phyloP scores from a whole-genome alignment of 2,797 vertebrate genomes.

The Catharus ustulatus region DNA sequence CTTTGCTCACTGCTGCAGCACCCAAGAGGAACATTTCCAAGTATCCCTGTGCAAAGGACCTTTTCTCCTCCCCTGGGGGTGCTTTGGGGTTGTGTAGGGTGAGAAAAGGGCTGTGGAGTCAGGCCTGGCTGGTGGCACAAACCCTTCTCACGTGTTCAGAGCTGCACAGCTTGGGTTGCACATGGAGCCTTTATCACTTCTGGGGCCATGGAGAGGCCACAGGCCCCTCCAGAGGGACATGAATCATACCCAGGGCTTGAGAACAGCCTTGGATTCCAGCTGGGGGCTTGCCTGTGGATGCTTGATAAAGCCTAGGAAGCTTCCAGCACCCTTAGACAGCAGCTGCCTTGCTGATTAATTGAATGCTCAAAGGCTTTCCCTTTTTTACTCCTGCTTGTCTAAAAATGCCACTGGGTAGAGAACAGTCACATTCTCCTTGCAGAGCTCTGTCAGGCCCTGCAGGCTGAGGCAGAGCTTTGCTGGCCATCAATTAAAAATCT shows the following conservation, averaged over 20 bases:
- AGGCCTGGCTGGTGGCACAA: neutral
- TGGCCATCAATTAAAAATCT: neutral
- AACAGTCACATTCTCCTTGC: neutral
- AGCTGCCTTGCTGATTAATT: neutral
- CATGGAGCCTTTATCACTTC: neutral
- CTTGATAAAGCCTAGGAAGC: neutral
- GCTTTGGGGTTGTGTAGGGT: neutral
- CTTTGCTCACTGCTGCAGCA: neutral
- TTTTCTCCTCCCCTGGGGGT: neutral
- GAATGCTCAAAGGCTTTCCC: constrained; percentile 9
- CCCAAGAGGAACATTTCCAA: neutral
- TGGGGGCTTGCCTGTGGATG: neutral
- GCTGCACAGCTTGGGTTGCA: neutral
- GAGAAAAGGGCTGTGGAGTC: neutral
- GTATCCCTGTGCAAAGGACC: neutral
- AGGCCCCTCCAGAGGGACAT: neutral
- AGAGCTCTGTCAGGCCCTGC: neutral
- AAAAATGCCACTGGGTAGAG: neutral
- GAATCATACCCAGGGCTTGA: neutral
- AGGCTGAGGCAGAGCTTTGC: neutral
- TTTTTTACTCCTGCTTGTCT: neutral
- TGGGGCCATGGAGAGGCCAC: neutral
- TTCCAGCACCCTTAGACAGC: neutral
- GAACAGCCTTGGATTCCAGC: neutral
- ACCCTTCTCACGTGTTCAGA: neutral